These are phyloP conservation scores for Melanotaenia trifasciata DNA, from an alignment of 2,797 vertebrate genomes.

Conservation along the genomic window DNA sequence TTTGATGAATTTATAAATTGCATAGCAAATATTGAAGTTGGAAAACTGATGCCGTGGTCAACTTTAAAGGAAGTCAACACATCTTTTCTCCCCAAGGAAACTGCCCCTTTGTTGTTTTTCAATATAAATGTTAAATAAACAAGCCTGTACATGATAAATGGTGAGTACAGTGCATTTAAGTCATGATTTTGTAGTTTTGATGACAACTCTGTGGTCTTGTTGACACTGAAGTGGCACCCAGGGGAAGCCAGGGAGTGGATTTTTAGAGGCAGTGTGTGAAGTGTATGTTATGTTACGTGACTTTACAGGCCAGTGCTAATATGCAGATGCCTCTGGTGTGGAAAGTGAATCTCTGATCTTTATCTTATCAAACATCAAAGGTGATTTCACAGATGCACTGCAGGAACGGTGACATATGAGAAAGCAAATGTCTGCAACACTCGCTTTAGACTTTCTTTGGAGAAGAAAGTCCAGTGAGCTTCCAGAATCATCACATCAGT, in stretches of 20 bases:
- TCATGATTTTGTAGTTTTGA: too few relatives aligned
- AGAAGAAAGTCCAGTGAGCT: not conserved
- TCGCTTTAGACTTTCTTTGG: not conserved
- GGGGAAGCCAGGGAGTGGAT: too few relatives aligned
- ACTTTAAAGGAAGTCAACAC: too few relatives aligned
- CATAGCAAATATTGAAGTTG: too few relatives aligned
- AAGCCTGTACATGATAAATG: not conserved
- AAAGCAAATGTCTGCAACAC: not conserved
- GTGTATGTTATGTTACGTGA: slow-evolving; percentile 34
- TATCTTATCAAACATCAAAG: not conserved
- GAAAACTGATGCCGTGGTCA: too few relatives aligned
- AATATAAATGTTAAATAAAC: too few relatives aligned
- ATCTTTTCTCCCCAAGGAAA: too few relatives aligned
- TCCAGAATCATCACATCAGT: not conserved
- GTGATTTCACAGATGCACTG: not conserved
- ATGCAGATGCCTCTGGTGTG: not conserved
- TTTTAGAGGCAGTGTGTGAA: slow-evolving; percentile 33
- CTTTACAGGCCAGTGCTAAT: slow-evolving; percentile 16
- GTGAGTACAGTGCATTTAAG: not conserved
- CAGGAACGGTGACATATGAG: not conserved
- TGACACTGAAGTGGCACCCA: not conserved
- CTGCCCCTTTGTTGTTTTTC: too few relatives aligned
- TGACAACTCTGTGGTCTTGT: not conserved
- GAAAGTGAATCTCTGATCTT: not conserved
- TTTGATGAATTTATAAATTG: too few relatives aligned